A percentile compares a stretch with the other conserved stretches of the same genome.
These are phyloP conservation scores for Barypeithes pellucidus DNA, from an alignment of 2,888 invertebrate genomes.

Conservation along the genomic window DNA sequence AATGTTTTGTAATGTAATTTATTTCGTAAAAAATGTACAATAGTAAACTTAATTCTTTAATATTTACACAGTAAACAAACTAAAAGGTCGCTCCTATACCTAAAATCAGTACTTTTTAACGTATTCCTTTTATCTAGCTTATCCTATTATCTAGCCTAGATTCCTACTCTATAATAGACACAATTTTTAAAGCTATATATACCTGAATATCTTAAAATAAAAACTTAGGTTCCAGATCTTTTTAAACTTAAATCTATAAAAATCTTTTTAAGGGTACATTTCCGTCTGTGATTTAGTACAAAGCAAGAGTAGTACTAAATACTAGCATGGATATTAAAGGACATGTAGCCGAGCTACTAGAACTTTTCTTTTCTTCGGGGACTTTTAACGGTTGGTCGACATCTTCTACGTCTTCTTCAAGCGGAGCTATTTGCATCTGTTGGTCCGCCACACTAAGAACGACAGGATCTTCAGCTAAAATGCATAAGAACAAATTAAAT, in stretches of 20 bases:
- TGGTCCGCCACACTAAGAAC: conserved; percentile 46
- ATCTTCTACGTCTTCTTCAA: conserved; percentile 18
- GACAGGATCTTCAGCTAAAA: conserved; percentile 42
- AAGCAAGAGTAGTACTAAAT: conserved; percentile 7
- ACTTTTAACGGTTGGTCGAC: background rate
- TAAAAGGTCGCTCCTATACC: conserved; percentile 5
- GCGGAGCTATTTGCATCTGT: conserved; percentile 28
- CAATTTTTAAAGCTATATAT: background rate
- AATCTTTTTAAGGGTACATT: background rate
- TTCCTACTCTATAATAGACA: background rate
- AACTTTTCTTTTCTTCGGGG: conserved; percentile 2
- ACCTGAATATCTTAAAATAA: background rate
- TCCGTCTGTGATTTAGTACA: too few relatives aligned
- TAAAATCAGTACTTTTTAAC: conserved; percentile 13
- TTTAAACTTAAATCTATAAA: background rate
- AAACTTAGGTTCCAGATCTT: conserved; percentile 3
- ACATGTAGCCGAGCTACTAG: background rate
- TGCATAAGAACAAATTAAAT: background rate
- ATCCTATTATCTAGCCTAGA: background rate
- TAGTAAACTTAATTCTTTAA: conserved; percentile 28
- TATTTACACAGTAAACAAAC: conserved; percentile 43
- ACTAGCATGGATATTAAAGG: conserved; percentile 20
- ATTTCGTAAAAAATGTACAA: conserved; percentile 42
- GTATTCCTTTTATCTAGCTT: background rate
- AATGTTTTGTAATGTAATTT: conserved; percentile 5